phyloP scores from a whole-genome alignment of 92 coral and sea anemone species.

The Umimayanthus kanabou region DNA sequence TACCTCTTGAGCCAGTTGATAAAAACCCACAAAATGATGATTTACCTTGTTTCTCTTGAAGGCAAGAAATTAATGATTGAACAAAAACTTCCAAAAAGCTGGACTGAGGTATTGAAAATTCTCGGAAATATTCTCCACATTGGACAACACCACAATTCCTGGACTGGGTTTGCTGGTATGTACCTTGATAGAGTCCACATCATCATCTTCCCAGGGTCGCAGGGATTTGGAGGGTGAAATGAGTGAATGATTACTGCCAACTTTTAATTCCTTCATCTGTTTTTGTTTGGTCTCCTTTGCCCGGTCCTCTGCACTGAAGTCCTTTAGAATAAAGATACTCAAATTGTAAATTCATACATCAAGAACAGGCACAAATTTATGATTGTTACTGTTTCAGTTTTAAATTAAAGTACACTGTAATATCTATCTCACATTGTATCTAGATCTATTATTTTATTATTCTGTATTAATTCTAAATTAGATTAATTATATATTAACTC shows the following conservation, averaged over 20 bases:
- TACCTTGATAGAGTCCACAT: slow-evolving; percentile 34
- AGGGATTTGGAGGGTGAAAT: slow-evolving; percentile 6
- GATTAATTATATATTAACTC: no score
- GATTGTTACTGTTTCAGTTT: no score
- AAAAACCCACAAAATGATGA: background rate
- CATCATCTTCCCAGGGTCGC: slow-evolving; percentile 27
- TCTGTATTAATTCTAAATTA: no score
- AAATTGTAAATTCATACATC: no score
- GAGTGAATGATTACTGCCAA: background rate
- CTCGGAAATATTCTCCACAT: background rate
- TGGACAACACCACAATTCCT: background rate
- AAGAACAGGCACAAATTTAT: background rate
- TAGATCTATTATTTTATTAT: no score
- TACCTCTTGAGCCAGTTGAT: background rate
- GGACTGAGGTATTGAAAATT: background rate
- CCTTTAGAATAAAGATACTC: background rate
- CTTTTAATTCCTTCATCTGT: background rate
- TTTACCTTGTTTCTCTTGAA: background rate
- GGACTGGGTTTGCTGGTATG: background rate
- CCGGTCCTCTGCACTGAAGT: slow-evolving; percentile 32
- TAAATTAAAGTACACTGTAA: no score
- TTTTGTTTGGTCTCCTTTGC: slow-evolving; percentile 21
- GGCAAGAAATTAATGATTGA: no score
- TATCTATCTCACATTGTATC: no score
- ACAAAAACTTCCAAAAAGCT: no score